Percentiles rank a stretch among this genome's conserved stretches.
These are phyloP conservation scores for Salvelinus sp. DNA, from an alignment of 2,113 vertebrate genomes.

Conservation along the genomic window DNA sequence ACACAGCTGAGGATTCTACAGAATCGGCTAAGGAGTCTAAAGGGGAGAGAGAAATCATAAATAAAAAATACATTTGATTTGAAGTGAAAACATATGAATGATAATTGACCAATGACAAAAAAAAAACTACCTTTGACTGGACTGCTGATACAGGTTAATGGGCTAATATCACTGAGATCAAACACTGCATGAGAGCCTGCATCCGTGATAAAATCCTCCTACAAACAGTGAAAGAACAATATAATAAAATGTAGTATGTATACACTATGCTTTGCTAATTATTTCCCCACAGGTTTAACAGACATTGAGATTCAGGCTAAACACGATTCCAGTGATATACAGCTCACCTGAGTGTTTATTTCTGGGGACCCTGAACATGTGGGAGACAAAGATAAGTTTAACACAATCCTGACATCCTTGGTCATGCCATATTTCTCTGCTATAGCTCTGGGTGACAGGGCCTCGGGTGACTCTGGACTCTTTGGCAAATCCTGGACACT, in stretches of 20 bases:
- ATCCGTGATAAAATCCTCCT: constrained; percentile 33
- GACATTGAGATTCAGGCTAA: not conserved
- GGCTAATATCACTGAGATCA: constrained; percentile 50
- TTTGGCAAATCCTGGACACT: constrained; percentile 6
- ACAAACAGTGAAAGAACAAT: not conserved
- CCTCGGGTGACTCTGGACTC: constrained; percentile 12
- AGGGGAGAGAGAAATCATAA: constrained; percentile 5
- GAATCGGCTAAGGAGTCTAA: constrained; percentile 53
- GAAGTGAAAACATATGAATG: not conserved
- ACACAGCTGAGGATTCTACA: constrained; percentile 50
- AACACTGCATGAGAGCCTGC: constrained; percentile 27
- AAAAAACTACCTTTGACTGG: constrained; percentile 18
- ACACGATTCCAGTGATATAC: too few relatives aligned
- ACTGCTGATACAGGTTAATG: constrained; percentile 13
- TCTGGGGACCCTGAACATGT: not conserved
- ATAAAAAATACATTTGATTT: not conserved
- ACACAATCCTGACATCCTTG: constrained; percentile 49
- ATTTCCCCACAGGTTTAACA: not conserved
- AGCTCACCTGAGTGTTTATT: constrained; percentile 47
- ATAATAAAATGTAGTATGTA: not conserved
- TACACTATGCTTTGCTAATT: not conserved
- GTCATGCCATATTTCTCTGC: constrained; percentile 30
- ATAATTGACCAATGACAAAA: too few relatives aligned
- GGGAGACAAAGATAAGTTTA: constrained; percentile 44
- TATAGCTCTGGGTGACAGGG: constrained; percentile 3